Base-by-base conservation (phyloP, 1,140 invertebrate species). In the Gerris buenoi region DNA sequence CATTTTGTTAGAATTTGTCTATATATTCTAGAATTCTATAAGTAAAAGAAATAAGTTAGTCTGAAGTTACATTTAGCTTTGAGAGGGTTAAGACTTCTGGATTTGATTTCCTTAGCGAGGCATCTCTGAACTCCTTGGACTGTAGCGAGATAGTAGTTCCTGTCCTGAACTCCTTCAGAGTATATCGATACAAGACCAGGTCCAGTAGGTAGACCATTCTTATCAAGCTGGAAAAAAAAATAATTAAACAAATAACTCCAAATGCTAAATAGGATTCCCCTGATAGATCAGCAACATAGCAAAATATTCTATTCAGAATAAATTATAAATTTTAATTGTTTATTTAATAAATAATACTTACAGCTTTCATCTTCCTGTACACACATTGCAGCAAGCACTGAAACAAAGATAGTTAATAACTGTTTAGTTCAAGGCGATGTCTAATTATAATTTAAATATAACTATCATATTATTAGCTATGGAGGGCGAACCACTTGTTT, bases 91-190 rank as follows among this genome's bases (percentile, higher is more conserved):
- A 58, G 25, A 61, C 27, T 68, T 68, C 66, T 64, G 63, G n/a
- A 67, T 15, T 68, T 62, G 14, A 78, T 73, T 28, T 79, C 80
- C 68, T 78, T 77, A 74, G 81, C 80, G 67, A 88, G 77, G 73
- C 86, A 88, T 68, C 81, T 80, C 67, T 85, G 79, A 10, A 86
- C 85, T 10, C 85, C 82, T 67, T 85, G 81, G 10, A 85, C 73
- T 10, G 86, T 85, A 1, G 85, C 84, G 76, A 85, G 81, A 76
- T 86, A 85, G 75, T 87, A 88, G 1, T 84, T 84, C 64, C 84
- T 80, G 68, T 88, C 85, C 69, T 83, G 81, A 0, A 86, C 84
- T 13, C 85, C 85, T 72, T 86, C 84, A 15, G 85, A 84, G 75
- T 87, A 88, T 46, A 88, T 77, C 22, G 81, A 75, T 27, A 88